These are phyloP conservation scores for Bombus sylvicola DNA, from an alignment of 1,140 invertebrate genomes.

Conservation along the genomic window DNA sequence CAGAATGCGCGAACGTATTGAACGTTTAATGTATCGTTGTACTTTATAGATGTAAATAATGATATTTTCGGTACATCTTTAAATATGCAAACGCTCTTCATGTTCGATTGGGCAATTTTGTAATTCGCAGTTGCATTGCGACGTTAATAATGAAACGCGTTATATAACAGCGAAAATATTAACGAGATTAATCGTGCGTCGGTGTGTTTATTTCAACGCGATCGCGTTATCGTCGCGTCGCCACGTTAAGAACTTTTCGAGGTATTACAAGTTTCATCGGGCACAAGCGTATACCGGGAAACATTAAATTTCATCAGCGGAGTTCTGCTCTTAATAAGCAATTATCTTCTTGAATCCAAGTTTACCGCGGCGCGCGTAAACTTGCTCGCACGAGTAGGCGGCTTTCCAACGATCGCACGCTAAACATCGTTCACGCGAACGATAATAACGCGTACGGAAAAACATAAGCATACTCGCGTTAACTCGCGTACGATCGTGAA, in stretches of 20 bases:
- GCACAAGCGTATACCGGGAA: neutral
- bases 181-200: constrained; percentile 12
- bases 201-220: neutral
- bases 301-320: constrained; percentile 45
- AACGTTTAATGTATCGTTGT: neutral
- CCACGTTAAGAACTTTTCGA: constrained; percentile 4
- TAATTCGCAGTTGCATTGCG: neutral
- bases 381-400: constrained; percentile 5
- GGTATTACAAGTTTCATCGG: constrained; percentile 10
- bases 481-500: neutral
- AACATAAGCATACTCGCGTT: too few relatives aligned
- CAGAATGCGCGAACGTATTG: neutral
- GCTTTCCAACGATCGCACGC: neutral
- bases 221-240: constrained; percentile 25
- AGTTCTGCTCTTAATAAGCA: constrained; percentile 48
- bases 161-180: neutral
- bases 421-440: neutral
- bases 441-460: neutral
- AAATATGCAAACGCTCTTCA: neutral
- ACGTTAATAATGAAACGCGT: neutral
- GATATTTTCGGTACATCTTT: neutral
- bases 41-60: neutral
- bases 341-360: constrained; percentile 49
- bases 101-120: neutral
- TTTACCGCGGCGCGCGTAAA: constrained; percentile 42